Conservation (phyloP, 2,888 invertebrate genomes). For the Adelphocoris suturalis region DNA sequence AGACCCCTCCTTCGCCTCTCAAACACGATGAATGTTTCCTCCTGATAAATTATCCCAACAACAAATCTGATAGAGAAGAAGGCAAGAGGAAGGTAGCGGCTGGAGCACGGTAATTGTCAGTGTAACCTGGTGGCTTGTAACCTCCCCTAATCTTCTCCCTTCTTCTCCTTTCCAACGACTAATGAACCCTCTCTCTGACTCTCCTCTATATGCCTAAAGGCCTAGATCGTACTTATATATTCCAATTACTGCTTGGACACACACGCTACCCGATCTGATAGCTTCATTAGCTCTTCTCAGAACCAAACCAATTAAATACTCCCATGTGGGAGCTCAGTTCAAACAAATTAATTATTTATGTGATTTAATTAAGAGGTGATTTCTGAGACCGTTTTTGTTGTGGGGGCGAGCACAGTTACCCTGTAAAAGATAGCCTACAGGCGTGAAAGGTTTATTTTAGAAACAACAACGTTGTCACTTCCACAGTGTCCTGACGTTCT, state of each 20-base stretch:
- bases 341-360: slow-evolving; percentile 73
- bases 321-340: slow-evolving; percentile 68
- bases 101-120: slow-evolving; percentile 69
- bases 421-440: slow-evolving; percentile 67
- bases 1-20: slow-evolving; percentile 23
- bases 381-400: slow-evolving; percentile 66
- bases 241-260: slow-evolving; percentile 71
- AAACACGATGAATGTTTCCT: slow-evolving; percentile 70
- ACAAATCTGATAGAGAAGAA: slow-evolving; percentile 68
- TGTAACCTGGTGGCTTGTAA: slow-evolving; percentile 72
- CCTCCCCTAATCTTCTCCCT: slow-evolving; percentile 60
- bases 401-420: slow-evolving; percentile 65
- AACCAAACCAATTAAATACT: slow-evolving; percentile 72
- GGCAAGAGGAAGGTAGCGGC: slow-evolving; percentile 54
- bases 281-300: slow-evolving; percentile 72
- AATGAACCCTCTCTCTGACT: slow-evolving; percentile 65
- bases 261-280: slow-evolving; percentile 71
- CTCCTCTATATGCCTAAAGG: slow-evolving; percentile 55
- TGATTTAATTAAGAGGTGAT: slow-evolving; percentile 72
- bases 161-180: slow-evolving; percentile 47
- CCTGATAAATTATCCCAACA: slow-evolving; percentile 70
- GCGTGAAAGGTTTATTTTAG: slow-evolving; percentile 65
- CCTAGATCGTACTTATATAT: slow-evolving; percentile 72
- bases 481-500: not conserved
- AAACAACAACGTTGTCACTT: slow-evolving; percentile 56